Evolutionary conservation across 1,140 invertebrate genomes (phyloP), one percentile per base, ranked within the genome.

Genomic region (Drosophila tristis): DNA sequence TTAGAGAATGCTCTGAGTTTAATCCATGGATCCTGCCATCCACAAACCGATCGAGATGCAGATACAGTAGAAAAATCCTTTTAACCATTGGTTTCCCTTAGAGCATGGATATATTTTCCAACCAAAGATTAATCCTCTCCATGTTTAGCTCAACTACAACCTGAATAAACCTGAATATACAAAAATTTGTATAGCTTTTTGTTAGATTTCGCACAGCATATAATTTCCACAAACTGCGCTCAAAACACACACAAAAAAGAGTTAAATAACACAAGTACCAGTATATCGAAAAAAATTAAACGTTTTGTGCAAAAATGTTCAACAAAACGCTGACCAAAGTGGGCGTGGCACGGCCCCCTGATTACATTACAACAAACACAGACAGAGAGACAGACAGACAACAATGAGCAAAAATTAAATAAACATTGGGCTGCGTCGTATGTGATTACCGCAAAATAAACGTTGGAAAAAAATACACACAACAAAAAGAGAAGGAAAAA

Each of bases 291-390:
- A 70, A 59, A 74, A 71, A 78, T 63, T 50, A 62, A 74, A 74
- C 71, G 80, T 66, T 82, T 70, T 68, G 74, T 50, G 66, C 79
- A 82, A 82, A 80, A 78, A 25, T 84, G 73, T 73, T 76, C 45
- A 57, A 82, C 80, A 85, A 85, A 81, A 79, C 81, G 67, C 65
- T 74, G 66, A 47, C 54, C 54, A 59, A 61, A 62, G 53, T 59
- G 68, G 72, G 72, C 72, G 80, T 72, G 59, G 20, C 26, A n/a
- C 35, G 26, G 63, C 63, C 64, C 66, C 64, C 51, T 68, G 63
- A 50, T 47, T 73, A 66, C 60, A 67, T 66, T 67, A 71, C 42
- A 76, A 39, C 25, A 53, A 54, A 45, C 73, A 63, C 44, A 51
- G 51, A 25, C 23, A 25, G 2, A 25, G 2, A 25, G 23, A 63